These are phyloP conservation scores for Stichodactyla mertensii DNA, from an alignment of 64 coral and sea anemone genomes.

Conservation along the genomic window DNA sequence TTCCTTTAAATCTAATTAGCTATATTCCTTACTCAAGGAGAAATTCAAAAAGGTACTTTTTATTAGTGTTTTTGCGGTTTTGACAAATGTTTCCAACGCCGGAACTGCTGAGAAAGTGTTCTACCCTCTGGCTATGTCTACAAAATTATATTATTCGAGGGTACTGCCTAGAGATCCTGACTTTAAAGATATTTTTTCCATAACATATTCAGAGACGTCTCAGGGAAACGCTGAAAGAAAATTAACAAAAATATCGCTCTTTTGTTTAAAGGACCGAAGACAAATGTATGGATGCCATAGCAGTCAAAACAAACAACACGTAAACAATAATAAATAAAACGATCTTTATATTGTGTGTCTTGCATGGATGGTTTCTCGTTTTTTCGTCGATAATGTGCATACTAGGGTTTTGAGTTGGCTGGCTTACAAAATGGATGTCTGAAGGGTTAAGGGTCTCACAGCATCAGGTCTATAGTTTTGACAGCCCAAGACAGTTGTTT, in stretches of 20 bases:
- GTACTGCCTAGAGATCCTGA: neutral
- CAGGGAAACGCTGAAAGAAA: neutral
- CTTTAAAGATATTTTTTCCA: neutral
- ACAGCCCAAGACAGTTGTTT: neutral
- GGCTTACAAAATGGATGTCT: neutral
- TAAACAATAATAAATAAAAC: neutral
- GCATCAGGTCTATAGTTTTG: neutral
- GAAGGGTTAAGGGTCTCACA: neutral
- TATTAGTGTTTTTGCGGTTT: too few species aligned
- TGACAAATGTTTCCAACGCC: neutral
- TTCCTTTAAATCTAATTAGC: neutral
- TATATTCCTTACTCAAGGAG: neutral
- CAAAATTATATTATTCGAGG: neutral
- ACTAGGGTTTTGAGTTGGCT: neutral
- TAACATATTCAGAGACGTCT: neutral
- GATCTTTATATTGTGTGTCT: neutral
- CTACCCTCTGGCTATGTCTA: neutral
- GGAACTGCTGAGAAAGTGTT: neutral
- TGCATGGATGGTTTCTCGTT: neutral
- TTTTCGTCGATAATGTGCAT: neutral
- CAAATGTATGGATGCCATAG: neutral
- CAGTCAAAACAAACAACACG: neutral
- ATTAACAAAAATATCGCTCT: neutral
- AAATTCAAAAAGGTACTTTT: neutral
- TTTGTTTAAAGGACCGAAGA: neutral